Evolutionary conservation across 2,113 vertebrate species (phyloP), one percentile per base, ranked within the genome.

Genomic region (Maccullochella peelii): DNA sequence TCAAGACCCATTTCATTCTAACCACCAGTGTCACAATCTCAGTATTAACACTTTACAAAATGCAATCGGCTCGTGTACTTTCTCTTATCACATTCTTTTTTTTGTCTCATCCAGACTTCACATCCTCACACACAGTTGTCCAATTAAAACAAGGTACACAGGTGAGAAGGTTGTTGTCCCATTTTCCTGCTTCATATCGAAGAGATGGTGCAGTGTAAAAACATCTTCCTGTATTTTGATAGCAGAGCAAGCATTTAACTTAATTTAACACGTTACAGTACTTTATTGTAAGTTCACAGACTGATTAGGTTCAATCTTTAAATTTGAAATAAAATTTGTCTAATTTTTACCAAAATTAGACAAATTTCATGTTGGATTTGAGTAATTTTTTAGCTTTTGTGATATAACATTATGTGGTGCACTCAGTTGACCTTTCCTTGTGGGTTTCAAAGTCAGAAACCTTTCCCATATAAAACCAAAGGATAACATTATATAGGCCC

Each of bases 391-490:
- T 49, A 52, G 14, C 15, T 15, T 52, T 21, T 76, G 33, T 52
- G 38, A 52, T 49, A 11, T 52, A 38, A 42, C 66, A 73, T 83
- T 55, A 36, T 55, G 21, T 85, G 66, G 54, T 70, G 71, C 70
- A 73, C 68, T 72, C 25, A 49, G 47, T 79, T 58, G 20, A 88
- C 55, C 73, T 75, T 58, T 83, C 58, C 55, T 59, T 71, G 18
- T 87, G 27, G 73, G 80, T 80, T 89, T 78, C 52, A 75, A 79
- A 72, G 54, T 90, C 55, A 27, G 58, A 87, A 86, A 77, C 61
- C 42, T 70, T 81, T 79, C 88, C 88, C 80, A 87, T 40, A 44
- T 85, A 93, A 93, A 95, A 95, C 94, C 94, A 95, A 95, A 95
- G 93, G 88, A 93, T 68, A 78, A 40, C 65, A 66, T 86, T 49